Base-by-base conservation (phyloP, 2,113 vertebrate species). In the Chaetura pelagica region DNA sequence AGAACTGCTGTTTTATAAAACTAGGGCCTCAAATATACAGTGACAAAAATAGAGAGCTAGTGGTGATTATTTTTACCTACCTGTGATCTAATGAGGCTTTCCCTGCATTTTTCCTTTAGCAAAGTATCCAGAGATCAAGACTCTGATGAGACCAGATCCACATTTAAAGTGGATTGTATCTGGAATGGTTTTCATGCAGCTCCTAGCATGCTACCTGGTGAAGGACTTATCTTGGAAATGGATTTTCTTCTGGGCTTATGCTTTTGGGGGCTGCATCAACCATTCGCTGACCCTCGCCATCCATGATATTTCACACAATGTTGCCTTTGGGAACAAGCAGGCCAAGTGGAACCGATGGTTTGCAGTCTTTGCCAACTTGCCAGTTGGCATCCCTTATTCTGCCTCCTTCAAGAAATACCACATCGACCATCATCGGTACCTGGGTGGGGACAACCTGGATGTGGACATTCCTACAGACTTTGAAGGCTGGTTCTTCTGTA, bases 331-430 rank as follows among this genome's bases (percentile, higher is more conserved):
- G 46, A 99, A 99, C 84, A 98, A 98, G 91, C 96, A 97, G 44
- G 94, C 98, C 0, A 98, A 97, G 89, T 98, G 98, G 98, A 99
- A 99, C 97, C 98, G 99, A 67, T 99, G 99, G 99, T 99, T 99
- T 5, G 99, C 99, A 55, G 87, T 99, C 96, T 99, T 99, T 44
- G 99, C 99, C 98, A 99, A 99, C 97, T 93, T 99, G 84, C 99
- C 99, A 1, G 89, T 99, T 3, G 99, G 99, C 19, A 1, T 99
- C 76, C 99, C 99, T 34, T 99, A 99, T 48, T 99, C 99, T 0
- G 98, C 99, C 61, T 98, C 99, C 93, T 99, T 99, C 97, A 99
- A 99, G 97, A 99, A 99, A 92, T 99, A 99, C 91, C 99, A 99
- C 78, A 98, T 99, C 7, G 99, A 99, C 97, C 99, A 99, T 95